Conservation (phyloP, 2,113 vertebrate species). For the Capreolus pygargus region DNA sequence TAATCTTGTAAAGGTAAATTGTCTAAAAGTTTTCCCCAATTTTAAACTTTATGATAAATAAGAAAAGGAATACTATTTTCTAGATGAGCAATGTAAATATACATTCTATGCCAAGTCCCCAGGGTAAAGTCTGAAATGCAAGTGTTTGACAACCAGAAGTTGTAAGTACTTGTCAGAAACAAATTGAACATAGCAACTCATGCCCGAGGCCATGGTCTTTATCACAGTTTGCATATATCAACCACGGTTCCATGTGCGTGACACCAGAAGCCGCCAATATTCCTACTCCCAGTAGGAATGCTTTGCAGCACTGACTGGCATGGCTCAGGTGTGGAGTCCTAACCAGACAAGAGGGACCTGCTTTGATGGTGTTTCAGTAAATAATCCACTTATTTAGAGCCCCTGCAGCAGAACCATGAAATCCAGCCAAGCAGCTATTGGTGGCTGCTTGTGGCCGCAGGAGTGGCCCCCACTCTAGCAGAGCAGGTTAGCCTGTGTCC, state of each 20-base stretch:
- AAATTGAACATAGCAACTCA: neutral
- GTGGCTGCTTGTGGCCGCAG: constrained; percentile 65
- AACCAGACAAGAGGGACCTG: constrained; percentile 57
- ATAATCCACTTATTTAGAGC: constrained; percentile 68
- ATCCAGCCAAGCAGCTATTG: constrained; percentile 55
- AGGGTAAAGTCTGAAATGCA: neutral
- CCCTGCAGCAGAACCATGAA: constrained; percentile 33
- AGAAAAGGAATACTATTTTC: constrained; percentile 58
- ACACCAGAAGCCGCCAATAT: constrained; percentile 20
- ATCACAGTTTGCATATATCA: constrained; percentile 21
- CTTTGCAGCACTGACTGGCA: neutral
- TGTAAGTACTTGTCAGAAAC: neutral
- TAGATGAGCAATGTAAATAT: constrained; percentile 27
- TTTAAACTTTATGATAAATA: constrained; percentile 26
- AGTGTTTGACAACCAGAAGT: constrained; percentile 37
- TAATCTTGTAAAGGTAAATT: constrained; percentile 22
- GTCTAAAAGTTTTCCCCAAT: constrained; percentile 40
- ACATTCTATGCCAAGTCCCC: constrained; percentile 51
- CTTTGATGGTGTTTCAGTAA: constrained; percentile 56
- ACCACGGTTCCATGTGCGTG: constrained; percentile 37
- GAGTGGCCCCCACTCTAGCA: constrained; percentile 53
- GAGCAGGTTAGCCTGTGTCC: constrained; percentile 51
- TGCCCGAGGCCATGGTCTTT: neutral
- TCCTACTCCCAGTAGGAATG: constrained; percentile 20
- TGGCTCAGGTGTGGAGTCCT: constrained; percentile 42